Conservation (phyloP, 1,140 invertebrate genomes). For the Leucophenga varia region DNA sequence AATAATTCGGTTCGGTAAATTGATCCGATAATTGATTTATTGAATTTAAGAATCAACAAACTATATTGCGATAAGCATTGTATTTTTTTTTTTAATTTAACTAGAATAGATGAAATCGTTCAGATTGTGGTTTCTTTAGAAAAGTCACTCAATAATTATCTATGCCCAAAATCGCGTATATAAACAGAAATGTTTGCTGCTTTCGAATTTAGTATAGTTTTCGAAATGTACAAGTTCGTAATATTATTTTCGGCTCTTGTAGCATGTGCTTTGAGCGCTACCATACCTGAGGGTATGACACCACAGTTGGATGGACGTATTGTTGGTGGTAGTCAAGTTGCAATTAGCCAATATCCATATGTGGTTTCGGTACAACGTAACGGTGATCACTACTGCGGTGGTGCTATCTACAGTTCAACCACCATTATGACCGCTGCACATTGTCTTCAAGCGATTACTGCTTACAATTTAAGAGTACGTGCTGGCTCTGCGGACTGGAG, state of each 20-base stretch:
- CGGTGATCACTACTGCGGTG: slow-evolving; percentile 59
- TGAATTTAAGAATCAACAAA: too few relatives aligned
- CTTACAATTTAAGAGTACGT: slow-evolving; percentile 13
- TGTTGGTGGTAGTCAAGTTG: slow-evolving; percentile 29
- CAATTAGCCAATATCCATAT: slow-evolving; percentile 29
- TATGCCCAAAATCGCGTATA: slow-evolving; percentile 11
- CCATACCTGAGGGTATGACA: slow-evolving; percentile 17
- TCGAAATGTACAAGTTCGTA: slow-evolving; percentile 15
- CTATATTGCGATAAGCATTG: too few relatives aligned
- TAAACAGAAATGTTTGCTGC: slow-evolving; percentile 3
- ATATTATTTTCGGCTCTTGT: slow-evolving; percentile 9
- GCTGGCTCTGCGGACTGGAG: slow-evolving; percentile 21
- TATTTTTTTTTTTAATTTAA: too few relatives aligned
- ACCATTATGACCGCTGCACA: slow-evolving; percentile 62
- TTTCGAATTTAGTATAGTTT: slow-evolving; percentile 17
- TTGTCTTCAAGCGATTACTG: slow-evolving; percentile 34
- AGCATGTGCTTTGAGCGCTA: slow-evolving; percentile 11
- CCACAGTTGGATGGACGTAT: slow-evolving; percentile 27
- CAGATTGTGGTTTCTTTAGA: too few relatives aligned
- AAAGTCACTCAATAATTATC: too few relatives aligned
- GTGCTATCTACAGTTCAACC: slow-evolving; percentile 57
- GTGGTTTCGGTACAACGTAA: slow-evolving; percentile 33
- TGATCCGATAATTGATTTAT: too few relatives aligned
- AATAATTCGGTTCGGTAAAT: too few relatives aligned
- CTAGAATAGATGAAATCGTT: too few relatives aligned